phyloP scores from a whole-genome alignment of 2,888 invertebrate species.

The Caenorhabditis plicata region DNA sequence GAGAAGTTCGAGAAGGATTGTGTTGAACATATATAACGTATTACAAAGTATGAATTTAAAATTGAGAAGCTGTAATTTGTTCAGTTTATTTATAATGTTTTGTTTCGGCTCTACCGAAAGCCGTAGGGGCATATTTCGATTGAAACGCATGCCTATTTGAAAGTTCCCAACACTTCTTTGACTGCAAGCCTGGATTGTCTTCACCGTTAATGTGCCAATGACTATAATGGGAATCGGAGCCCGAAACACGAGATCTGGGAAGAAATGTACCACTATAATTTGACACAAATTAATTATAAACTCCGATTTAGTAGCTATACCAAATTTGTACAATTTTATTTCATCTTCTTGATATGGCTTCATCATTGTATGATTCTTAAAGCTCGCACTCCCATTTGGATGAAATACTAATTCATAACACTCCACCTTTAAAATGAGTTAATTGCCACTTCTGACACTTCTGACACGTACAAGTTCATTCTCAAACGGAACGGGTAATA shows the following conservation, averaged over 20 bases:
- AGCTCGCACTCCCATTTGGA: constrained; percentile 7
- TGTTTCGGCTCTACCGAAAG: constrained; percentile 34
- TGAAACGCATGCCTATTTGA: constrained; percentile 34
- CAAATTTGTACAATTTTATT: constrained; percentile 33
- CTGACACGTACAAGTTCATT: constrained; percentile 38
- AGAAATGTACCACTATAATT: constrained; percentile 60
- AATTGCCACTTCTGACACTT: not conserved
- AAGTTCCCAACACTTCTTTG: constrained; percentile 38
- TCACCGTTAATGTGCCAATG: constrained; percentile 58
- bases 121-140: constrained; percentile 44
- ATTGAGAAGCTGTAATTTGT: constrained; percentile 53
- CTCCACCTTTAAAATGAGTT: constrained; percentile 27
- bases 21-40: constrained; percentile 64
- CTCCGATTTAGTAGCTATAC: constrained; percentile 17
- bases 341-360: constrained; percentile 51
- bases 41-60: constrained; percentile 64
- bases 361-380: constrained; percentile 51
- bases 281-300: not conserved
- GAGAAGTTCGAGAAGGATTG: constrained; percentile 61
- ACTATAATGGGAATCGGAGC: constrained; percentile 61
- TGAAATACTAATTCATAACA: constrained; percentile 48
- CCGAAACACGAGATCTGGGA: constrained; percentile 63
- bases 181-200: constrained; percentile 55
- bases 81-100: not conserved
- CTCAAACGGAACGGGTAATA: constrained; percentile 59